A percentile compares a stretch with the other conserved stretches of the same genome.
Evolutionary conservation across 2,797 vertebrate species (phyloP).

Genomic region (Characodon lateralis): DNA sequence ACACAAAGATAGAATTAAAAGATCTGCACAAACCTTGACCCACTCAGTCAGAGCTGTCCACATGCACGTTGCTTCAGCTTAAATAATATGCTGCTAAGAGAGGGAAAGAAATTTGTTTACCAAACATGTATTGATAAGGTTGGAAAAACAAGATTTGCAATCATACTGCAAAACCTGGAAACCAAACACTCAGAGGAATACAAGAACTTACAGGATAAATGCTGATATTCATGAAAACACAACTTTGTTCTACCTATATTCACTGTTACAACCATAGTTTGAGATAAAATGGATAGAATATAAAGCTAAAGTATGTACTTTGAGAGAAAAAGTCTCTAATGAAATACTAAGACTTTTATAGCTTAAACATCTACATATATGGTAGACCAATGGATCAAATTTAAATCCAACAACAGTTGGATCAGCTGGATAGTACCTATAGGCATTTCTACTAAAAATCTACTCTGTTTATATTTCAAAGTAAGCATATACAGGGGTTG

Average conservation of each 20-base stretch:
- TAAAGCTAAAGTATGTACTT: background rate
- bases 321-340: background rate
- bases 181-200: background rate
- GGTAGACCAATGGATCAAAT: background rate
- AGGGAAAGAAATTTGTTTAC: background rate
- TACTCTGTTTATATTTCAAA: background rate
- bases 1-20: conserved; percentile 78
- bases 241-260: background rate
- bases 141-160: conserved; percentile 29
- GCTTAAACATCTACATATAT: background rate
- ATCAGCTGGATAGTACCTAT: background rate
- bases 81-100: background rate
- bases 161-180: conserved; percentile 5
- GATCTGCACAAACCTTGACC: conserved; percentile 54
- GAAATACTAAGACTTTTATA: background rate
- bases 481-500: background rate
- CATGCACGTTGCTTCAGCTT: background rate
- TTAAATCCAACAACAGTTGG: background rate
- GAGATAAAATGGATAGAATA: background rate
- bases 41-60: conserved; percentile 27
- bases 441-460: background rate
- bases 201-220: background rate
- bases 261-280: background rate
- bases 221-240: background rate
- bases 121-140: background rate